Evolutionary conservation across 2,797 vertebrate genomes (phyloP).

Genomic region (Micromesistius poutassou): DNA sequence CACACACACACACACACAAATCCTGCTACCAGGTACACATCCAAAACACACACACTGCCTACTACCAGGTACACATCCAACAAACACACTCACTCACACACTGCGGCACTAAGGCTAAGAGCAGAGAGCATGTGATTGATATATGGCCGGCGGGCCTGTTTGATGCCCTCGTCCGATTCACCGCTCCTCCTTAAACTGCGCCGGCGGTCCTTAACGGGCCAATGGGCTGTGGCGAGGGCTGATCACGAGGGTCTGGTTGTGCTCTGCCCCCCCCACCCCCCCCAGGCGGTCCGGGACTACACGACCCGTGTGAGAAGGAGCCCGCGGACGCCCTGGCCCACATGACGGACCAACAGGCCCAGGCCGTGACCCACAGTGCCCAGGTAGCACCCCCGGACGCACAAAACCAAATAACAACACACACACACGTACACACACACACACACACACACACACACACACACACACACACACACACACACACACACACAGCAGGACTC

Average conservation of each 20-base stretch:
- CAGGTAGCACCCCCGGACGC: conserved; percentile 76
- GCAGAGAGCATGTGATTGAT: too few species aligned
- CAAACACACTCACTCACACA: too few species aligned
- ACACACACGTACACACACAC: too few species aligned
- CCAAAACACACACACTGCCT: too few species aligned
- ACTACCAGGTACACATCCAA: too few species aligned
- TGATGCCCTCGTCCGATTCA: too few species aligned
- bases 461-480: conserved; percentile 9
- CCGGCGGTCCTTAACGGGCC: too few species aligned
- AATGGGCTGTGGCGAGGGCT: neutral
- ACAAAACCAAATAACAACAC: neutral
- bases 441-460: conserved; percentile 21
- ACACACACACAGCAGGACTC: conserved; percentile 15
- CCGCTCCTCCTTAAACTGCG: too few species aligned
- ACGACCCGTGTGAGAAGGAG: conserved; percentile 96
- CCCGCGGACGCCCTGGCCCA: conserved; percentile 86
- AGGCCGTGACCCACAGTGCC: conserved; percentile 91
- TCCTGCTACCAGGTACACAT: too few species aligned
- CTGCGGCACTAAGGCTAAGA: too few species aligned
- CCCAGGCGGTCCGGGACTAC: conserved; percentile 90
- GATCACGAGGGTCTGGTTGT: neutral
- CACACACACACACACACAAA: too few species aligned
- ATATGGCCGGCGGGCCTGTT: too few species aligned
- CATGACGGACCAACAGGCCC: conserved; percentile 89
- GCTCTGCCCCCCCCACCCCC: conserved; percentile 19